phyloP scores from a whole-genome alignment of 2,888 invertebrate species.

The Odontocolon sp. region DNA sequence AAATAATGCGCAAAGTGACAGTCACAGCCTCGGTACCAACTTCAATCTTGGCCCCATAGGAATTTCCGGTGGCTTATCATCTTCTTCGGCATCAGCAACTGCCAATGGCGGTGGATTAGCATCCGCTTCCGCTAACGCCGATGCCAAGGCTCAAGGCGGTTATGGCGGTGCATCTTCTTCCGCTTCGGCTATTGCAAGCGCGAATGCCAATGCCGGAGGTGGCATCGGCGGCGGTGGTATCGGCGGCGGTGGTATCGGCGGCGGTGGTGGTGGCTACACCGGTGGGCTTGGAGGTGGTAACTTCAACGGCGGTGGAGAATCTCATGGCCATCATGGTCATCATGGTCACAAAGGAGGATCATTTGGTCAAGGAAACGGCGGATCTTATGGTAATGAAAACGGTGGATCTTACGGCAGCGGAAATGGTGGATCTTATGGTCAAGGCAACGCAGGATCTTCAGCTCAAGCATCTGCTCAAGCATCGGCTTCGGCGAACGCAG shows the following conservation, averaged over 20 bases:
- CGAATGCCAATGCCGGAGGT: slow-evolving; percentile 54
- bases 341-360: slow-evolving; percentile 13
- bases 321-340: not conserved
- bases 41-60: slow-evolving; percentile 72
- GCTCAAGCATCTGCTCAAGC: slow-evolving; percentile 10
- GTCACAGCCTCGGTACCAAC: slow-evolving; percentile 64
- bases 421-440: not conserved
- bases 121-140: slow-evolving; percentile 50
- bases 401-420: not conserved
- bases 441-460: slow-evolving; percentile 17
- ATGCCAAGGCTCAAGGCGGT: slow-evolving; percentile 55
- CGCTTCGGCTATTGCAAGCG: slow-evolving; percentile 55
- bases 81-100: slow-evolving; percentile 66
- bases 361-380: slow-evolving; percentile 17
- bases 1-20: slow-evolving; percentile 59
- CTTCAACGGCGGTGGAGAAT: slow-evolving; percentile 17
- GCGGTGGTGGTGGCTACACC: slow-evolving; percentile 34
- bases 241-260: no score
- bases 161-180: slow-evolving; percentile 48
- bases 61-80: slow-evolving; percentile 64
- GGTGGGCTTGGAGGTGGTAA: slow-evolving; percentile 23
- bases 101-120: slow-evolving; percentile 63
- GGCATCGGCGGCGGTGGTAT: slow-evolving; percentile 39
- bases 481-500: slow-evolving; percentile 27
- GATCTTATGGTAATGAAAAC: slow-evolving; percentile 14